Evolutionary conservation across 30 jellyfish, hydroid and myxozoan species (phyloP).

Genomic region (Aurelia sp.): DNA sequence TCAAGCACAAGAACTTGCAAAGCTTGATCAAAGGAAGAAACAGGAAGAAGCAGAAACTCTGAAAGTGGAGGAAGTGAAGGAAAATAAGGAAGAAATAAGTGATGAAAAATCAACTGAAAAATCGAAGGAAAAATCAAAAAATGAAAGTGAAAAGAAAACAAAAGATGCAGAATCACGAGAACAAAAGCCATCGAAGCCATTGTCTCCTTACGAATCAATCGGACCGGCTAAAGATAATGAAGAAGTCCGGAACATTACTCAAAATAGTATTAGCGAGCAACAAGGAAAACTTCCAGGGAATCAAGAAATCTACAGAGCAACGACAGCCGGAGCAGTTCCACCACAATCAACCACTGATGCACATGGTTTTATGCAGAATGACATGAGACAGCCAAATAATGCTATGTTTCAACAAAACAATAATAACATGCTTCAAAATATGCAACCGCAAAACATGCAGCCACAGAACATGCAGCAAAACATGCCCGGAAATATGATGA

Average conservation of each 20-base stretch:
- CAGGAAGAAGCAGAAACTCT: neutral
- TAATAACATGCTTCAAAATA: conserved; percentile 25
- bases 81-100: neutral
- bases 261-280: conserved; percentile 17
- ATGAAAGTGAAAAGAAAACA: neutral
- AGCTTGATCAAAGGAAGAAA: conserved; percentile 24
- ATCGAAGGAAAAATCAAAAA: neutral
- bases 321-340: conserved; percentile 26
- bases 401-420: conserved; percentile 39
- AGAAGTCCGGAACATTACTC: conserved; percentile 85
- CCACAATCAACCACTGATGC: conserved; percentile 6
- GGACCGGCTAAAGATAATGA: conserved; percentile 98
- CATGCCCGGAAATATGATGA: conserved; percentile 57
- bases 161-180: neutral
- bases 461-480: conserved; percentile 20
- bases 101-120: too few species aligned
- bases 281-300: conserved; percentile 29
- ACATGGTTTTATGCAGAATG: conserved; percentile 5
- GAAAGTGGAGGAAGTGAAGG: neutral
- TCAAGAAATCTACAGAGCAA: conserved; percentile 48
- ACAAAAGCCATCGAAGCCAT: neutral
- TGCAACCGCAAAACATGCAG: conserved; percentile 15
- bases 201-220: conserved; percentile 89
- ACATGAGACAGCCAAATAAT: conserved; percentile 2
- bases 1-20: conserved; percentile 80